Percentiles rank a stretch among this genome's conserved stretches.
These are phyloP conservation scores for Cygnus olor DNA, from an alignment of 2,797 vertebrate genomes.

Conservation along the genomic window DNA sequence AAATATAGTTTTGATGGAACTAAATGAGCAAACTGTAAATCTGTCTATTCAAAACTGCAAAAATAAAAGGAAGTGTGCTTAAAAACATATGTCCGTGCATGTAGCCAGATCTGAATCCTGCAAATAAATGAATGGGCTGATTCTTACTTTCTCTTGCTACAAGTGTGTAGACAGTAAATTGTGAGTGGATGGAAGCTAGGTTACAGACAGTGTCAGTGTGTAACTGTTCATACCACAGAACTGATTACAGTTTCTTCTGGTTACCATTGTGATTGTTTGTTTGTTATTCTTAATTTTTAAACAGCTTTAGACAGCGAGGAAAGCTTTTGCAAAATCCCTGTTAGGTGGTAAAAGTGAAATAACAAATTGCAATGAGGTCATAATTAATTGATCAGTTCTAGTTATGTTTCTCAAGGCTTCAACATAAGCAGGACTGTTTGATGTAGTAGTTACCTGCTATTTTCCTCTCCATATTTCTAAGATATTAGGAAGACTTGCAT, in stretches of 20 bases:
- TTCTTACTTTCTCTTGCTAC: not conserved
- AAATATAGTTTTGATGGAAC: not conserved
- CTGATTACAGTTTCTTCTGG: not conserved
- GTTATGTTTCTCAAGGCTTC: not conserved
- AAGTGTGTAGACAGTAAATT: not conserved
- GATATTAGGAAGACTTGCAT: not conserved
- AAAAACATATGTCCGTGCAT: not conserved
- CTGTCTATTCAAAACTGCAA: not conserved
- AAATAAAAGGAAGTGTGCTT: not conserved
- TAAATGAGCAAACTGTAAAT: not conserved
- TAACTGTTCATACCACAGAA: too few relatives aligned
- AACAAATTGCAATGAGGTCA: not conserved
- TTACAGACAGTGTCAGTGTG: not conserved
- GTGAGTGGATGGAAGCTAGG: not conserved
- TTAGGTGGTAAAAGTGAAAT: not conserved
- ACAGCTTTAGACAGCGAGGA: not conserved
- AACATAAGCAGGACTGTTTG: not conserved
- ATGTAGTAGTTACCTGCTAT: not conserved
- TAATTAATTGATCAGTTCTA: not conserved
- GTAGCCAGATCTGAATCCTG: not conserved
- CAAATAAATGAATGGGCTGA: not conserved
- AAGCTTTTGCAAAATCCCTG: not conserved
- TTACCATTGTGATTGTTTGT: not conserved
- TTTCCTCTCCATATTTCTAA: not conserved
- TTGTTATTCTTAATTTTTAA: not conserved